These are phyloP conservation scores for Cariama cristata DNA, from an alignment of 2,113 vertebrate genomes.

Conservation along the genomic window DNA sequence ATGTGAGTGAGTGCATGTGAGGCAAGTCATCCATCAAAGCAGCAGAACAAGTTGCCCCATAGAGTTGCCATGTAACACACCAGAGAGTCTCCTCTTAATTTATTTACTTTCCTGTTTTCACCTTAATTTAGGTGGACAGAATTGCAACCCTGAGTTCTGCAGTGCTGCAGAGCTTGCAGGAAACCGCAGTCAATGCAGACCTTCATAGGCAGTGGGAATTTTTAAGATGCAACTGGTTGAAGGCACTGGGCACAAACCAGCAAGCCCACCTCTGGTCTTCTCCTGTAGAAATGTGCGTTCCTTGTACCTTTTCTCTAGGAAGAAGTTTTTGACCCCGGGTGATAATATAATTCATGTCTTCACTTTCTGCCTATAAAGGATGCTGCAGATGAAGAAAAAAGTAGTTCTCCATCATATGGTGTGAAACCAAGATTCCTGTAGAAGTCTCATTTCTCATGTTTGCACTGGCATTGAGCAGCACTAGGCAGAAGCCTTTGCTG, in stretches of 20 bases:
- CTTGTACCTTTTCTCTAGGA: not conserved
- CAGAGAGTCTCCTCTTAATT: not conserved
- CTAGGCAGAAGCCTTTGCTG: not conserved
- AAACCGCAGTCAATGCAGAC: not conserved
- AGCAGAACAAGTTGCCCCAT: not conserved
- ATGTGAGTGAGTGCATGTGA: not conserved
- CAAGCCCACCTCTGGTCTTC: not conserved
- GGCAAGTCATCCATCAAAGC: not conserved
- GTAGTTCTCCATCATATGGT: conserved; percentile 5
- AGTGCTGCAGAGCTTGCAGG: not conserved
- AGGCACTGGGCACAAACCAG: not conserved
- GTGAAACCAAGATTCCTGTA: not conserved
- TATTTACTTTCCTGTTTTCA: not conserved
- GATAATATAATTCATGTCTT: not conserved
- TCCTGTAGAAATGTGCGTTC: not conserved
- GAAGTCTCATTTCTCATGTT: conserved; percentile 21
- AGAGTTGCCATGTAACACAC: not conserved
- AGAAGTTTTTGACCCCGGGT: not conserved
- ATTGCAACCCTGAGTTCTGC: not conserved
- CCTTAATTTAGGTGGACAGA: conserved; percentile 38
- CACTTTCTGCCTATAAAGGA: conserved; percentile 53
- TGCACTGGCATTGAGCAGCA: conserved; percentile 3
- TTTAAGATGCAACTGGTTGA: not conserved
- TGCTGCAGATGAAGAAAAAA: conserved; percentile 34
- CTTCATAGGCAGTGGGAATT: not conserved